These are phyloP conservation scores for Coluber constrictor DNA, from an alignment of 2,797 vertebrate species.

Conservation along the genomic window DNA sequence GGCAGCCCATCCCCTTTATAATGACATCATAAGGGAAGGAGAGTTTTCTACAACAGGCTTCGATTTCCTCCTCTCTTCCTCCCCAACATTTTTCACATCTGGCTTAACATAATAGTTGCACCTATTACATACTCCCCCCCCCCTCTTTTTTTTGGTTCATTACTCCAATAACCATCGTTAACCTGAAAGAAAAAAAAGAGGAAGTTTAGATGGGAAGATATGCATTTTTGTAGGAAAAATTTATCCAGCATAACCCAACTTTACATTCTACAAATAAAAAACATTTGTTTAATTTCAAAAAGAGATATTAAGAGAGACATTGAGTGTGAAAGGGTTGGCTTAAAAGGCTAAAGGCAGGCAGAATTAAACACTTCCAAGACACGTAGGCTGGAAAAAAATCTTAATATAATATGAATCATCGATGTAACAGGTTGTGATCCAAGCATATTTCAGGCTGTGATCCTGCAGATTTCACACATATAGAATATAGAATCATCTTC, in stretches of 20 bases:
- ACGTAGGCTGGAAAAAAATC: slow-evolving; percentile 24
- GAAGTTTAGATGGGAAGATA: slow-evolving; percentile 41
- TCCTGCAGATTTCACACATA: neutral
- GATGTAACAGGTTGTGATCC: neutral
- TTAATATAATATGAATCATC: slow-evolving; percentile 17
- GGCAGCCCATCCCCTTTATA: slow-evolving; percentile 17
- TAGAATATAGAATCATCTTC: neutral
- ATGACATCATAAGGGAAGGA: slow-evolving; percentile 44
- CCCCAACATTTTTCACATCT: slow-evolving; percentile 32
- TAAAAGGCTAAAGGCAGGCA: slow-evolving; percentile 25
- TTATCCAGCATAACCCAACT: slow-evolving; percentile 35
- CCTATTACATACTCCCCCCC: slow-evolving; percentile 50
- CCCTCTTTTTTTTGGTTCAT: slow-evolving; percentile 50
- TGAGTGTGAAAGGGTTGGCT: neutral
- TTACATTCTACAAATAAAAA: slow-evolving; percentile 53
- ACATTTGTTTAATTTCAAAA: slow-evolving; percentile 18
- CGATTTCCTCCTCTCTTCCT: neutral
- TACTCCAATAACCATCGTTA: slow-evolving; percentile 47
- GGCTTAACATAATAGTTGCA: slow-evolving; percentile 48
- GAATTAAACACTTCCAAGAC: slow-evolving; percentile 33
- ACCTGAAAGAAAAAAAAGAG: slow-evolving; percentile 12
- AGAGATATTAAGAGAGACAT: neutral
- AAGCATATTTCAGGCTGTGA: neutral
- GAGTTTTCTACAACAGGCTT: slow-evolving; percentile 20
- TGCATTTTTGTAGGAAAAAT: slow-evolving; percentile 48